These are phyloP conservation scores for Alces alces DNA, from an alignment of 2,113 vertebrate species.

Conservation along the genomic window DNA sequence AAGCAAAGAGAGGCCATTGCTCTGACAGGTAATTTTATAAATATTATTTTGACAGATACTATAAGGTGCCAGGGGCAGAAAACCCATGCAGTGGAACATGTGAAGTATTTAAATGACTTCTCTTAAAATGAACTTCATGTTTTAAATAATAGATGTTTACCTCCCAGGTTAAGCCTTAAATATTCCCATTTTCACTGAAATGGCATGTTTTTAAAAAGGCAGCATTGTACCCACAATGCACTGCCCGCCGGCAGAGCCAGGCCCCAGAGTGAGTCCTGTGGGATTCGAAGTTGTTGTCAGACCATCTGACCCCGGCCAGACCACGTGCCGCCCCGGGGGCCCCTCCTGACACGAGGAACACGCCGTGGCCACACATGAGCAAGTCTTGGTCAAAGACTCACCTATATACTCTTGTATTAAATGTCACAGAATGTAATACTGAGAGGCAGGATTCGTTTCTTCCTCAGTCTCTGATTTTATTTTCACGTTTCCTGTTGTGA, in stretches of 20 bases:
- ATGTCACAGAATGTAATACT: neutral
- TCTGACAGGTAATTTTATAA: slow-evolving; percentile 69
- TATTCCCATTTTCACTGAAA: slow-evolving; percentile 48
- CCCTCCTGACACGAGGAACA: neutral
- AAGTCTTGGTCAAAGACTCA: neutral
- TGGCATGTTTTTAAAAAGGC: neutral
- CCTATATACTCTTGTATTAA: neutral
- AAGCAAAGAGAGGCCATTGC: slow-evolving; percentile 29
- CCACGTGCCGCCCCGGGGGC: neutral
- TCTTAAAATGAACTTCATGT: slow-evolving; percentile 47
- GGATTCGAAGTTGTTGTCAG: neutral
- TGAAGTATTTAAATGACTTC: slow-evolving; percentile 40
- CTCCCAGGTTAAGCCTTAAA: slow-evolving; percentile 5
- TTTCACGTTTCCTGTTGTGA: neutral
- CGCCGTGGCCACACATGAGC: accelerated
- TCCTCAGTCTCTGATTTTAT: neutral
- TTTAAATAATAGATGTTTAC: slow-evolving; percentile 76
- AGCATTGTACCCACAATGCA: neutral
- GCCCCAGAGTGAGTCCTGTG: neutral
- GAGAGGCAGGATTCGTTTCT: neutral
- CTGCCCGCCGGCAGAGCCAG: neutral
- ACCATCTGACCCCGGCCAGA: neutral
- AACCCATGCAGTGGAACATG: neutral
- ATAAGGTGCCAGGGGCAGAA: slow-evolving; percentile 49
- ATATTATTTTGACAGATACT: slow-evolving; percentile 50